phyloP scores from a whole-genome alignment of 2,113 vertebrate species.

The Caracal caracal region DNA sequence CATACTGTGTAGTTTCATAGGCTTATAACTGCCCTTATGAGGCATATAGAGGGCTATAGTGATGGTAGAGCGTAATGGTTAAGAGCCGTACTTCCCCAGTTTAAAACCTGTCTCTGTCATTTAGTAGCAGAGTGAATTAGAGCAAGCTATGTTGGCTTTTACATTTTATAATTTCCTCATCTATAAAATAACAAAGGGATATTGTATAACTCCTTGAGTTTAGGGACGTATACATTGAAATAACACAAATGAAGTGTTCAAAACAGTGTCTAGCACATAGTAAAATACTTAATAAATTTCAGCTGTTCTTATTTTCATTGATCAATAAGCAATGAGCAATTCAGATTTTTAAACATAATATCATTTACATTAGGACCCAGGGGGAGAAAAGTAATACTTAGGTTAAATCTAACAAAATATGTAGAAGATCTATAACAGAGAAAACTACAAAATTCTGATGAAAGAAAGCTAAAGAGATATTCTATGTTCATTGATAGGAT shows the following conservation, averaged over 20 bases:
- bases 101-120: neutral
- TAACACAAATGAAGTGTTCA: neutral
- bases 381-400: neutral
- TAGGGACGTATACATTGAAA: neutral
- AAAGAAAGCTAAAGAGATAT: neutral
- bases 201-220: neutral
- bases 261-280: neutral
- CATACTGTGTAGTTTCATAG: neutral
- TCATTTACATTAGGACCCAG: neutral
- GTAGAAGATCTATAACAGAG: neutral
- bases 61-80: neutral
- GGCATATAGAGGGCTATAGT: neutral
- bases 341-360: neutral
- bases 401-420: neutral
- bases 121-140: neutral
- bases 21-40: neutral
- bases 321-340: neutral
- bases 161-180: slow-evolving; percentile 2
- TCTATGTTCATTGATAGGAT: neutral
- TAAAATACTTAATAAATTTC: neutral
- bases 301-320: neutral
- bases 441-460: neutral
- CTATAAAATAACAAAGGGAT: slow-evolving; percentile 11
- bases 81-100: neutral
- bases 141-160: neutral